phyloP scores from a whole-genome alignment of 2,888 invertebrate species.

The Sinopyrophorus schimmeli region DNA sequence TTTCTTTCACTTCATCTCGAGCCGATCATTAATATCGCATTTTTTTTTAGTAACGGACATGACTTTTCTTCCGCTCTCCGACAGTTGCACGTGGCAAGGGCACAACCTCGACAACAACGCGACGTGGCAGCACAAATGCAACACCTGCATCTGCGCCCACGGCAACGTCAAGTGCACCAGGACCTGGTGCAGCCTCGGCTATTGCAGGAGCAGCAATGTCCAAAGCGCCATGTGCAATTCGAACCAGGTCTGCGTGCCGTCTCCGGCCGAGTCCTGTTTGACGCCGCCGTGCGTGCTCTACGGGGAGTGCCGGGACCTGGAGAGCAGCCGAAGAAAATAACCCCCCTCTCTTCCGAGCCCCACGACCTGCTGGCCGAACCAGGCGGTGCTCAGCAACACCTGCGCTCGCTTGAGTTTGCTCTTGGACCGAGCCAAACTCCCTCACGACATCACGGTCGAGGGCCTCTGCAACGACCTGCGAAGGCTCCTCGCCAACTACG shows the following conservation, averaged over 20 bases:
- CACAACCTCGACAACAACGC: slow-evolving; percentile 64
- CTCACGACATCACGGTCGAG: slow-evolving; percentile 80
- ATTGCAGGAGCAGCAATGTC: slow-evolving; percentile 69
- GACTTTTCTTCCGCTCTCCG: slow-evolving; percentile 53
- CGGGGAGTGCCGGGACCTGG: slow-evolving; percentile 80
- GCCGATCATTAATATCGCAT: too few species aligned
- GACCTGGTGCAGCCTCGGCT: slow-evolving; percentile 86
- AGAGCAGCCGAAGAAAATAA: slow-evolving; percentile 75
- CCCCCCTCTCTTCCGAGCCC: slow-evolving; percentile 79
- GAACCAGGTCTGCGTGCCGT: slow-evolving; percentile 81
- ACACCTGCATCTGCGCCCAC: slow-evolving; percentile 79
- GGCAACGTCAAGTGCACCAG: slow-evolving; percentile 78
- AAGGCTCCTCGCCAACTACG: slow-evolving; percentile 66
- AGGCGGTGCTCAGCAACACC: slow-evolving; percentile 67
- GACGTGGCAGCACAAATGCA: slow-evolving; percentile 84
- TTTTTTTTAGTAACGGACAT: slow-evolving; percentile 54
- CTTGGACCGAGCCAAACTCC: slow-evolving; percentile 72
- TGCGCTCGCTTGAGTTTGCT: slow-evolving; percentile 80
- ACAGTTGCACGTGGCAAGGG: slow-evolving; percentile 62
- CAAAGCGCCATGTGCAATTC: slow-evolving; percentile 49
- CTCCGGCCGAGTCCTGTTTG: slow-evolving; percentile 77
- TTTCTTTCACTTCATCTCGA: too few species aligned
- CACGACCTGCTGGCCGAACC: slow-evolving; percentile 80
- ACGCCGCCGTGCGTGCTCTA: slow-evolving; percentile 78
- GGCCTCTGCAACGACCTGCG: slow-evolving; percentile 77